Evolutionary conservation across 2,797 vertebrate species (phyloP), one percentile per base, ranked within the genome.

Genomic region (Labeo calbasu): DNA sequence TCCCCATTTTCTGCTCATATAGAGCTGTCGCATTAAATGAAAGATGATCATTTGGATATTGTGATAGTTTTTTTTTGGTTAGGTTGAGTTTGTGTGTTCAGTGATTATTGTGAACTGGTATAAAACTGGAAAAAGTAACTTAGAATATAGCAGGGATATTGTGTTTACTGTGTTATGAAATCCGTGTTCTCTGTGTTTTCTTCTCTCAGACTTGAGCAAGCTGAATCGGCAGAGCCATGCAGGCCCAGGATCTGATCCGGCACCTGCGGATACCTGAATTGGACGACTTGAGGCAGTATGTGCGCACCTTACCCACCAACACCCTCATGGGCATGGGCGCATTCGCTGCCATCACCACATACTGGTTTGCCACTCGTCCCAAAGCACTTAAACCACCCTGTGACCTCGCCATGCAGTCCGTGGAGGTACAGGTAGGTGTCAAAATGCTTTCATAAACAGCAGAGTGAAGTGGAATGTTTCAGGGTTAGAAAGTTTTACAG

Each of bases 321-420:
- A 96, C 97, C 0, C 93, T 99, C 51, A 95, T 99, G 97, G 98
- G 98, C 66, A 94, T 99, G 10, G 98, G 98, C 0, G 98, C 97
- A 3, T 96, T 99, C 0, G 98, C 97, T 0, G 98, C 97, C 0
- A 92, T 99, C 87, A 97, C 97, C 0, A 98, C 98, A 21, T 99
- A 99, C 93, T 99, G 98, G 98, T 96, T 97, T 1, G 96, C 96
- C 81, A 97, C 97, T 0, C 94, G 97, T 79, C 97, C 98, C 0
- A 97, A 94, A 88, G 96, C 98, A 73, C 93, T 98, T 82, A 96
- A 96, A 81, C 96, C 97, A 0, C 96, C 96, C 28, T 99, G 97
- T 48, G 97, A 99, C 90, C 94, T 99, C 53, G 83, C 91, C 53
- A 92, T 96, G 95, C 98, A 99, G 89, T 99, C 98, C 0, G 88